These are phyloP conservation scores for Cyanistes caeruleus DNA, from an alignment of 2,113 vertebrate genomes.

Conservation along the genomic window DNA sequence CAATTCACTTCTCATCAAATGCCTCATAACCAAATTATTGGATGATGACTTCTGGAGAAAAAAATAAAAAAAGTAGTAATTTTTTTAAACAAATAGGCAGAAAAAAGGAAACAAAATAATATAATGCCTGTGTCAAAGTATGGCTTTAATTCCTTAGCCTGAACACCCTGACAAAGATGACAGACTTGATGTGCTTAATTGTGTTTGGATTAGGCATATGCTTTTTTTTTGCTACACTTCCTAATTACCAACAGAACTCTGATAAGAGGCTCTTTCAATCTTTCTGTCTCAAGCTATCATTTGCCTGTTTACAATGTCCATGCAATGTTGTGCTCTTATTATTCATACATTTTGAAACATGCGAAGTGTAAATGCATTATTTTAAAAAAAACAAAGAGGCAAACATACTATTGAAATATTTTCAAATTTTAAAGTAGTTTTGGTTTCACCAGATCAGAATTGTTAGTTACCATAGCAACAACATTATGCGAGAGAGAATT, in stretches of 20 bases:
- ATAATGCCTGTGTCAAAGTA: accelerated
- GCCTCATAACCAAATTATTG: not conserved
- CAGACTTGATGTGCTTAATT: accelerated
- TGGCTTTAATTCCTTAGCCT: not conserved
- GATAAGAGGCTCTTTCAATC: not conserved
- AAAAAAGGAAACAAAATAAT: not conserved
- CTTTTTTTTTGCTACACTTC: not conserved
- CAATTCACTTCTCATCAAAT: not conserved
- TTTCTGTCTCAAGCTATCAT: not conserved
- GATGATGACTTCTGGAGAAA: not conserved
- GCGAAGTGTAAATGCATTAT: not conserved
- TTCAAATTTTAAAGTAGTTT: not conserved
- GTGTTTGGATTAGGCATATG: not conserved
- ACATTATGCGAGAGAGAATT: not conserved
- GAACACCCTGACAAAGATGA: not conserved
- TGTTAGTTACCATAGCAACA: not conserved
- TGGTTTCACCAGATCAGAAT: not conserved
- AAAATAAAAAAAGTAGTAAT: accelerated
- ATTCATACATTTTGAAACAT: not conserved
- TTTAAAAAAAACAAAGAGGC: not conserved
- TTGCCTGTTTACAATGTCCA: not conserved
- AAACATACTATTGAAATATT: not conserved
- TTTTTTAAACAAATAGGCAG: not conserved
- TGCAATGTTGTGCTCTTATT: not conserved
- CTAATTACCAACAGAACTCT: not conserved